Conservation (phyloP, 2,888 invertebrate genomes). For the Ferrisia virgata region DNA sequence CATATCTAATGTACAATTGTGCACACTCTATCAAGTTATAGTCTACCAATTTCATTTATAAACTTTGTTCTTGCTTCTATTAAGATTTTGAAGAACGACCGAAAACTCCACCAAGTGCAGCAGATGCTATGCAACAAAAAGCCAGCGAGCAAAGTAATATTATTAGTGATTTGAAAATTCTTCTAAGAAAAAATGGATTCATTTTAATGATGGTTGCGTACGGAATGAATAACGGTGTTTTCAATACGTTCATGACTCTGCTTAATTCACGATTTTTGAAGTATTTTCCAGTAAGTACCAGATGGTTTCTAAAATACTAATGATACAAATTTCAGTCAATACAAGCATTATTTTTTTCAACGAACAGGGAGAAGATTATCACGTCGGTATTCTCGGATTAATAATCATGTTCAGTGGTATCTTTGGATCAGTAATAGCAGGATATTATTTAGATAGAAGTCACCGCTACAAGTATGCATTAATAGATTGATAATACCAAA, state of each 20-base stretch:
- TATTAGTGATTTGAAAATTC: slow-evolving; percentile 57
- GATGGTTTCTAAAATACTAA: background rate
- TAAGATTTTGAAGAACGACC: slow-evolving; percentile 89
- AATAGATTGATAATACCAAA: background rate
- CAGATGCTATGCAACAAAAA: slow-evolving; percentile 62
- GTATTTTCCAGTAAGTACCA: slow-evolving; percentile 54
- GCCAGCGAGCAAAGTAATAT: slow-evolving; percentile 52
- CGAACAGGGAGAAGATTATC: slow-evolving; percentile 56
- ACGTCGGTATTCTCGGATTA: slow-evolving; percentile 63
- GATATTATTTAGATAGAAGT: slow-evolving; percentile 63
- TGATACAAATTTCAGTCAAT: too few relatives aligned
- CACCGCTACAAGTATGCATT: slow-evolving; percentile 65
- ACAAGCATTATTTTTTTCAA: background rate
- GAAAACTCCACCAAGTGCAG: slow-evolving; percentile 84
- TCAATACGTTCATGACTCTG: slow-evolving; percentile 68
- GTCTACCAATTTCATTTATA: too few relatives aligned
- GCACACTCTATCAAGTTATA: too few relatives aligned
- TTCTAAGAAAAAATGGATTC: slow-evolving; percentile 59
- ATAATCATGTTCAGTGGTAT: slow-evolving; percentile 64
- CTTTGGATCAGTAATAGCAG: slow-evolving; percentile 63
- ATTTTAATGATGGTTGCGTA: slow-evolving; percentile 62
- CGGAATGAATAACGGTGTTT: slow-evolving; percentile 68
- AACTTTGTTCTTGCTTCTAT: too few relatives aligned
- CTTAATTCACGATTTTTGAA: slow-evolving; percentile 56
- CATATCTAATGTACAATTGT: too few relatives aligned